These are phyloP conservation scores for Lutra lutra DNA, from an alignment of 2,797 vertebrate genomes.

Conservation along the genomic window DNA sequence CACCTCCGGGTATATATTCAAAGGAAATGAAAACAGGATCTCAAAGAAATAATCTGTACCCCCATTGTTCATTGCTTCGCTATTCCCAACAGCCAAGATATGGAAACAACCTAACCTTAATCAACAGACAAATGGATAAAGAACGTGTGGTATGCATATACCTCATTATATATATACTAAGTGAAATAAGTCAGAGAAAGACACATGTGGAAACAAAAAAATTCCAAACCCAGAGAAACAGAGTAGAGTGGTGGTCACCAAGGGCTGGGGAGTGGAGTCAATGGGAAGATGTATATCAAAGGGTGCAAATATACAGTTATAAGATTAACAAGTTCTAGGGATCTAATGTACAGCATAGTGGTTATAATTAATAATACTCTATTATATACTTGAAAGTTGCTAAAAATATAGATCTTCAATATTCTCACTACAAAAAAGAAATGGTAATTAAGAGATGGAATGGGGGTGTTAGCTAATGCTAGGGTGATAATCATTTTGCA, in stretches of 20 bases:
- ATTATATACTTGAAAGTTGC: neutral
- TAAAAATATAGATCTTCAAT: neutral
- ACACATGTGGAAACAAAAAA: neutral
- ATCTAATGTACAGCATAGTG: neutral
- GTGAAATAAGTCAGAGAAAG: neutral
- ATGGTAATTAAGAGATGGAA: neutral
- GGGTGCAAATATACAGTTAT: neutral
- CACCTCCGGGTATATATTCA: too few species aligned
- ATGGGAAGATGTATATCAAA: neutral
- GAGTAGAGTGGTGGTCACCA: neutral
- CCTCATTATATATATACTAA: neutral
- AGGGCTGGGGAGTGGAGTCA: neutral
- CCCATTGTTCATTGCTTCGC: neutral
- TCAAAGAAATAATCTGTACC: neutral
- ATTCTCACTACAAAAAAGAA: neutral
- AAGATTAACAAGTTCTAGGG: neutral
- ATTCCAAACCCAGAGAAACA: neutral
- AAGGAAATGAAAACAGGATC: neutral
- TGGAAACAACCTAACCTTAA: neutral
- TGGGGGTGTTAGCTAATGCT: neutral
- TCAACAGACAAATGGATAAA: neutral
- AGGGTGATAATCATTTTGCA: neutral
- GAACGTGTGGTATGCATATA: neutral
- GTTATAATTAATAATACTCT: neutral
- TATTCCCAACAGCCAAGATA: neutral